These are phyloP conservation scores for Thaleichthys pacificus DNA, from an alignment of 2,797 vertebrate species.

Conservation along the genomic window DNA sequence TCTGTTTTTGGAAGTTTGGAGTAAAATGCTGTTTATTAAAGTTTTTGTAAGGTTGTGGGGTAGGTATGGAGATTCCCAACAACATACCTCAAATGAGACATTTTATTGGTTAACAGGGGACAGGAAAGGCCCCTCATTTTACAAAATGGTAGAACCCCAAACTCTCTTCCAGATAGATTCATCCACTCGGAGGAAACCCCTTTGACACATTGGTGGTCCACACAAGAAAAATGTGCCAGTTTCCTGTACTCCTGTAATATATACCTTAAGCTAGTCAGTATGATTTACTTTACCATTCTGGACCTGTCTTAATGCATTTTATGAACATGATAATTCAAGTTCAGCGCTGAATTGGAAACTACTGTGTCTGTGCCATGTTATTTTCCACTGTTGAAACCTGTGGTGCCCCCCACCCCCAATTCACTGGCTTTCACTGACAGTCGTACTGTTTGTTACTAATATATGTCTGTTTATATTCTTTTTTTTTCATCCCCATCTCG, in stretches of 20 bases:
- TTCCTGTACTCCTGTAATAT: neutral
- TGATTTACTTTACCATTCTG: neutral
- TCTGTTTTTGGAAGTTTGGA: neutral
- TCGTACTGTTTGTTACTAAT: conserved; percentile 34
- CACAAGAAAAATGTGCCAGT: neutral
- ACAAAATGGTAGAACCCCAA: conserved; percentile 1
- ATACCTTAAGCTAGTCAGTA: neutral
- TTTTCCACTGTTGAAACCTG: conserved; percentile 9
- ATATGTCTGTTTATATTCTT: conserved; percentile 21
- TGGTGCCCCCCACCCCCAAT: conserved; percentile 12
- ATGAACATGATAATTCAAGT: neutral
- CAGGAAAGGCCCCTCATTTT: conserved; percentile 31
- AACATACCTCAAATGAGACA: neutral
- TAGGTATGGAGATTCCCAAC: neutral
- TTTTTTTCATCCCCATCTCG: neutral
- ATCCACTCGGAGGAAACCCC: conserved; percentile 12
- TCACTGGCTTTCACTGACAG: conserved; percentile 24
- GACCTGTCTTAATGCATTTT: neutral
- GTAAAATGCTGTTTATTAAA: neutral
- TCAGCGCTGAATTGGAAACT: neutral
- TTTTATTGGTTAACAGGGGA: neutral
- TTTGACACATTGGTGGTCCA: neutral
- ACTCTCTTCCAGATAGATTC: conserved; percentile 16
- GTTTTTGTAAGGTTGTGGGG: neutral
- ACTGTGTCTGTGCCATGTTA: neutral